Base-by-base conservation (phyloP, 2,888 invertebrate genomes). In the Omphaloscelis lunosa region DNA sequence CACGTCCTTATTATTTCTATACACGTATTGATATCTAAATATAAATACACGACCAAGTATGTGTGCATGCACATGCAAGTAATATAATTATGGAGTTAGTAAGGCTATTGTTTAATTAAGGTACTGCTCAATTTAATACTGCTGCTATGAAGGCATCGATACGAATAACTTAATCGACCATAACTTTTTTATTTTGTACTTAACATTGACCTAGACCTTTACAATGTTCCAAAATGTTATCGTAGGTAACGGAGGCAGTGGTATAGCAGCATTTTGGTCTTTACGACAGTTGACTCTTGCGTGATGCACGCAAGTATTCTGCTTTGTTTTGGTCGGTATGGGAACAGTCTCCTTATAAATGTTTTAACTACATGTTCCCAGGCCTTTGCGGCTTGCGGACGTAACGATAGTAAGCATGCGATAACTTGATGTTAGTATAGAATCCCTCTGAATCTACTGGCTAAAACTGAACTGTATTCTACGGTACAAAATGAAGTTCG, bases 151-250 rank as follows among this genome's bases (percentile, higher is more conserved):
- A n/a, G 17, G 3, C n/a, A 53, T 48, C 59, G 20, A 69, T 61
- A 53, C 20, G 20, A 56, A 27, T 70, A 68, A 23, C 27, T 61
- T 41, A 59, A 73, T 48, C 67, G 51, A 61, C 39, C 59, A 56
- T 72, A 27, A 61, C 29, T 75, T 71, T 74, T 76, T 79, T 70
- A 62, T 72, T 65, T 65, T 70, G n/a, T 76, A 56, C 69, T 45
- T 72, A 75, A 39, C 73, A 71, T 80, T 87, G 82, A 82, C 87
- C 84, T 84, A 82, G 83, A 87, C 84, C 85, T 80, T 77, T 72
- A 72, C 34, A 63, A 61, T 71, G 58, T 74, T 74, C 82, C 61
- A 45, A 84, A 83, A 72, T 79, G 39, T 61, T 82, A 76, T 81
- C 71, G 75, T 29, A 20, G 59, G 17, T 83, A 83, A 83, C 79